Evolutionary conservation across 1,140 invertebrate genomes (phyloP).

Genomic region (Cherax destructor): DNA sequence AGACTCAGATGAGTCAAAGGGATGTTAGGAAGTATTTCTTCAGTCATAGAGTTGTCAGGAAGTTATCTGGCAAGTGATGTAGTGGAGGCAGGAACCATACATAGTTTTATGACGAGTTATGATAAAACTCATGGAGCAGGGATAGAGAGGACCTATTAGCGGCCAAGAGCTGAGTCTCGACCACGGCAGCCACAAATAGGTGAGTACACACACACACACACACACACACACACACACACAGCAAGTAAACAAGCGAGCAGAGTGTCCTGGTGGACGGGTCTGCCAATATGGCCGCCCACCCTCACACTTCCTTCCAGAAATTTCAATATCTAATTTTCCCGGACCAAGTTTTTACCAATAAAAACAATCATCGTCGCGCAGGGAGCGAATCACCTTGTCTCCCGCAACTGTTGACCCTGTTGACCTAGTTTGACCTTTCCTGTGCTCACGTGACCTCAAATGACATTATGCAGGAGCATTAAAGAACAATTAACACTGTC

Average conservation of each 20-base stretch:
- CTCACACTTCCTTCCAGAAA: slow-evolving; percentile 39
- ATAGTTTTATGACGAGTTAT: no score
- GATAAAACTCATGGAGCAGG: background rate
- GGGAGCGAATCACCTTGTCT: slow-evolving; percentile 39
- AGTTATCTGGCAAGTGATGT: no score
- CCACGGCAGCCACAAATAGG: background rate
- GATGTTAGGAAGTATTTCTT: no score
- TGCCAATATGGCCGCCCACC: slow-evolving; percentile 24
- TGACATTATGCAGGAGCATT: no score
- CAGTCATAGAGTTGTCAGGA: no score
- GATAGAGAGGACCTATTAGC: background rate
- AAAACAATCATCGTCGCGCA: slow-evolving; percentile 49
- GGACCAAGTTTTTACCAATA: slow-evolving; percentile 49
- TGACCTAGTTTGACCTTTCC: background rate
- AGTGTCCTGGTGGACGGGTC: background rate
- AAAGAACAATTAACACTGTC: no score
- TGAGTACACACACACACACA: background rate
- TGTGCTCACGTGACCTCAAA: no score
- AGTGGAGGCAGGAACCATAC: no score
- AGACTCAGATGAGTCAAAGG: no score
- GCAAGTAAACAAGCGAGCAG: background rate
- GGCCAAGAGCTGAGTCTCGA: background rate
- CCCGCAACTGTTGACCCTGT: background rate
- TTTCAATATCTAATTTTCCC: slow-evolving; percentile 65
- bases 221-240: background rate